Base-by-base conservation (phyloP, 2,888 invertebrate genomes). In the Lithophane ornitopus region DNA sequence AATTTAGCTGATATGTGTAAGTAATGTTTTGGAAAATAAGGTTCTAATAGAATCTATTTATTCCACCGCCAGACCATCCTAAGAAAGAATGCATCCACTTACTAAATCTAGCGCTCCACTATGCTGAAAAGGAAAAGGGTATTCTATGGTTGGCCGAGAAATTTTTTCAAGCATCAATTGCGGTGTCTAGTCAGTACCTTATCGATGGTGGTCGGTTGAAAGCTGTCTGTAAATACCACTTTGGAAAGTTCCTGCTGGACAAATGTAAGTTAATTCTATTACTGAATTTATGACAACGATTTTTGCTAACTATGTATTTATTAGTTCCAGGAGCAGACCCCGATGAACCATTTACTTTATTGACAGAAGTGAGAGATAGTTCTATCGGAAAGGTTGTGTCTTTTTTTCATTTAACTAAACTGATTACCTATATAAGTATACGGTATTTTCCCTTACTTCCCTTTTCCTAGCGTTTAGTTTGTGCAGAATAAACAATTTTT, bases 61-160 rank as follows among this genome's bases (percentile, higher is more conserved):
- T 34, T 49, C 11, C 26, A 44, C 14, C 56, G 14, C 28, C 62
- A 96, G 96, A 91, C 19, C 87, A 96, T 14, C 90, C 91, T 28
- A 94, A 94, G 75, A 91, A 93, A n/a, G 96, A 97, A 90, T 91
- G 95, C 75, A 86, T 95, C 3, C 91, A 93, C 62, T 89, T 97
- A 3, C 87, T 97, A 1, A 86, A 89, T 1, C 89, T 97, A 0
- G 97, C 96, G 0, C 76, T 94, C 56, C 73, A 90, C 80, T 97
- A 96, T 83, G 91, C 95, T 39, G 94, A 95, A 62, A 88, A 89
- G 75, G 95, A 95, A 41, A 95, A 95, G 87, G 96, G 96, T 0
- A 97, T 97, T 89, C 91, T 97, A 82, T 97, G 97, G 97, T 89
- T 97, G 19, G 97, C 97, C 0, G 97, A 97, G 84, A 97, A 97